Percentiles rank a stretch among this genome's conserved stretches.
phyloP scores from a whole-genome alignment of 1,140 invertebrate genomes.

The Drosophila leontia region DNA sequence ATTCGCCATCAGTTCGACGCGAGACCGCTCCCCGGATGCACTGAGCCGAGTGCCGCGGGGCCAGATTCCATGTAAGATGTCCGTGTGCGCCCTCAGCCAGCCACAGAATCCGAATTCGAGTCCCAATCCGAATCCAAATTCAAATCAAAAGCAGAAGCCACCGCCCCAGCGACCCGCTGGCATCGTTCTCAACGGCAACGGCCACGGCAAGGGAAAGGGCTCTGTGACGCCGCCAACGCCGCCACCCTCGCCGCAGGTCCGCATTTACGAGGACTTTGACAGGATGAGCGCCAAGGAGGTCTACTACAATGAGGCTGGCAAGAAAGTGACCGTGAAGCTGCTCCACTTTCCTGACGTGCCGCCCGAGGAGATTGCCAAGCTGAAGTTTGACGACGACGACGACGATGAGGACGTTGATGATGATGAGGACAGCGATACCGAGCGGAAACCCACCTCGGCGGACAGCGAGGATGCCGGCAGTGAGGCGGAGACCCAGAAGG shows the following conservation, averaged over 20 bases:
- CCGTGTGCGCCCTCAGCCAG: conserved; percentile 66
- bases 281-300: conserved; percentile 85
- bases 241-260: conserved; percentile 73
- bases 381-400: conserved; percentile 76
- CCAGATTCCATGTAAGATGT: conserved; percentile 76
- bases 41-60: conserved; percentile 38
- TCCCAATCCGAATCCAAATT: conserved; percentile 19
- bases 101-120: conserved; percentile 20
- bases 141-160: conserved; percentile 29
- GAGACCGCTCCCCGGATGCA: conserved; percentile 19
- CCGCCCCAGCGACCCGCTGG: conserved; percentile 1
- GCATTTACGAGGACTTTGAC: conserved; percentile 85
- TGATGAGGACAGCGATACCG: conserved; percentile 42
- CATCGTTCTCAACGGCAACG: conserved; percentile 9
- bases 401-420: conserved; percentile 23
- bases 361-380: conserved; percentile 78
- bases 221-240: conserved; percentile 58
- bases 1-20: conserved; percentile 12
- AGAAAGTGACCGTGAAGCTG: conserved; percentile 81
- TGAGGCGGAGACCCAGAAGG: conserved; percentile 43
- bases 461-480: conserved; percentile 56
- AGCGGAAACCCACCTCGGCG: conserved; percentile 10
- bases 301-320: conserved; percentile 83
- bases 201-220: conserved; percentile 11
- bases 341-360: conserved; percentile 81